Conservation (phyloP, 2,888 invertebrate genomes). For the Drosophila nr. medialis region DNA sequence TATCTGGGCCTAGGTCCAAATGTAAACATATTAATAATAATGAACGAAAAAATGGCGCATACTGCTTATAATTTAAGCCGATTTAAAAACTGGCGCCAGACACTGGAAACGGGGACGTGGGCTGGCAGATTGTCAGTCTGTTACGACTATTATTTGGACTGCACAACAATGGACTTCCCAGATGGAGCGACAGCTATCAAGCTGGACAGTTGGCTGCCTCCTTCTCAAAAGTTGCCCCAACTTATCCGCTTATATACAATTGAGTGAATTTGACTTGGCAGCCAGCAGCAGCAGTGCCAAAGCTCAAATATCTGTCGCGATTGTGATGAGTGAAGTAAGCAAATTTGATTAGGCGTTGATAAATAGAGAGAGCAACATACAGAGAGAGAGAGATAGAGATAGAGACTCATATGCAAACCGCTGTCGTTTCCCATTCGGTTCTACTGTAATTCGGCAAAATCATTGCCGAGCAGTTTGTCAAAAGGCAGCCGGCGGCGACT, state of each 20-base stretch:
- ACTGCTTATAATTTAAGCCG: slow-evolving; percentile 72
- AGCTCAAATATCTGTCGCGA: slow-evolving; percentile 54
- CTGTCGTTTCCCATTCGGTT: slow-evolving; percentile 3
- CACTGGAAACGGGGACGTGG: slow-evolving; percentile 53
- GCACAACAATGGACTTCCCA: slow-evolving; percentile 51
- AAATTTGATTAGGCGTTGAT: slow-evolving; percentile 48
- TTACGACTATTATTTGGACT: slow-evolving; percentile 9
- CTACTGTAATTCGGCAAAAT: slow-evolving; percentile 38
- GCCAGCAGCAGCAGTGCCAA: neutral
- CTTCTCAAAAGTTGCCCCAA: slow-evolving; percentile 49
- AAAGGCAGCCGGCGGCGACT: slow-evolving; percentile 34
- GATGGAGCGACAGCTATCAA: slow-evolving; percentile 46
- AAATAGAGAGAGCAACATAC: neutral
- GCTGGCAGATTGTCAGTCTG: slow-evolving; percentile 28
- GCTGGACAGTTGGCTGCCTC: slow-evolving; percentile 50
- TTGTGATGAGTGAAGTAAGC: slow-evolving; percentile 50
- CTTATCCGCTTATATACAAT: slow-evolving; percentile 75
- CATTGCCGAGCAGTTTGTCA: slow-evolving; percentile 60
- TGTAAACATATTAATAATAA: slow-evolving; percentile 73
- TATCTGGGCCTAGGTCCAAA: slow-evolving; percentile 44
- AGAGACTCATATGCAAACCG: slow-evolving; percentile 18
- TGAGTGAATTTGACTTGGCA: slow-evolving; percentile 61
- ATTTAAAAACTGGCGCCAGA: slow-evolving; percentile 78
- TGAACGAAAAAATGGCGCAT: slow-evolving; percentile 53
- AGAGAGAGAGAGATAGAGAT: neutral